These are phyloP conservation scores for Agriopis marginaria DNA, from an alignment of 2,888 invertebrate species.

Conservation along the genomic window DNA sequence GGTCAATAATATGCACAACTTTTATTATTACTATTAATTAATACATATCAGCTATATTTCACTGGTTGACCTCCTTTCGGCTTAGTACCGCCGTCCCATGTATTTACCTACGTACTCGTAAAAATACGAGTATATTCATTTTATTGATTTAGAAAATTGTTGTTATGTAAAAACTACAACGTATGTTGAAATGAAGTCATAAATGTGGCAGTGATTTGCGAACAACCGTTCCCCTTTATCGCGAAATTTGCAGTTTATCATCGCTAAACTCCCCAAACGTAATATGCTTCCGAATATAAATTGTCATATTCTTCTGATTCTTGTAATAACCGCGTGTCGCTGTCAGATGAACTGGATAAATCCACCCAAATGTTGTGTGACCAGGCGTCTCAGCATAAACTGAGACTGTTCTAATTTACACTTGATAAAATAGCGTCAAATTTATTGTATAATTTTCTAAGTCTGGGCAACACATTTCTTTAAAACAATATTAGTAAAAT, in stretches of 20 bases:
- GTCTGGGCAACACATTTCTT: too few species aligned
- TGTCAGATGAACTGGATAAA: conserved; percentile 75
- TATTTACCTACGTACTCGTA: too few species aligned
- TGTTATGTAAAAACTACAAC: conserved; percentile 4
- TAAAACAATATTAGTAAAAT: too few species aligned
- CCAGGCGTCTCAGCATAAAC: neutral
- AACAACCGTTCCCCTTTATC: conserved; percentile 53
- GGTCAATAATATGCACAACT: too few species aligned
- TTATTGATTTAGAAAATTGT: neutral
- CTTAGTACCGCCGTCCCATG: too few species aligned
- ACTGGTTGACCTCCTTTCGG: too few species aligned
- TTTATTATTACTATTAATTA: too few species aligned
- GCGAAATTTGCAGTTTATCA: conserved; percentile 63
- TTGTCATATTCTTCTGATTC: conserved; percentile 74
- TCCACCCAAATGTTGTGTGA: conserved; percentile 59
- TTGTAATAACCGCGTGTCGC: conserved; percentile 74
- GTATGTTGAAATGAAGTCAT: conserved; percentile 47
- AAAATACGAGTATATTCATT: neutral
- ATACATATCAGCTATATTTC: too few species aligned
- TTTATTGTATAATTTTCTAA: neutral
- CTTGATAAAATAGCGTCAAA: neutral
- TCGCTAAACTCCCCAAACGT: conserved; percentile 65
- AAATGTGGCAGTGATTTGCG: conserved; percentile 43
- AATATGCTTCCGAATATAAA: conserved; percentile 73
- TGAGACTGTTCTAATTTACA: neutral